Percentiles rank a stretch among this genome's conserved stretches.
These are phyloP conservation scores for Aurelia aurita DNA, from an alignment of 30 jellyfish, hydroid and myxozoan species.

Conservation along the genomic window DNA sequence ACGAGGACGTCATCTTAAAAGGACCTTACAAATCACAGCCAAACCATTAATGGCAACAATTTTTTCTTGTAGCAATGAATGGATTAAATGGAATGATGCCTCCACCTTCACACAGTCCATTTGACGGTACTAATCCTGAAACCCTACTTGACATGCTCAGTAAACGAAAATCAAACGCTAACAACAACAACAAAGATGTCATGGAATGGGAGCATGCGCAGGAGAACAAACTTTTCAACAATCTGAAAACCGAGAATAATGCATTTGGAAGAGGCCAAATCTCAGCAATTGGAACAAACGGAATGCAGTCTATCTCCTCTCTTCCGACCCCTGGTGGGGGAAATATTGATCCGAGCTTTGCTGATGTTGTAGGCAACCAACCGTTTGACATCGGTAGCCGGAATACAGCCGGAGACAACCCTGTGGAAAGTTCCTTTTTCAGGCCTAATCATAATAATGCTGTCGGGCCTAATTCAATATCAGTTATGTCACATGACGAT, in stretches of 20 bases:
- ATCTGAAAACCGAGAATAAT: constrained; percentile 13
- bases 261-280: constrained; percentile 43
- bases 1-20: no score
- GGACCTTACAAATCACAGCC: no score
- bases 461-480: constrained; percentile 58
- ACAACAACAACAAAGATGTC: constrained; percentile 35
- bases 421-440: constrained; percentile 56
- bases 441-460: constrained; percentile 13
- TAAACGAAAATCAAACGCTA: constrained; percentile 60
- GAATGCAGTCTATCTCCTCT: constrained; percentile 68
- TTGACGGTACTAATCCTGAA: constrained; percentile 86
- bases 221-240: constrained; percentile 42
- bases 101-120: constrained; percentile 42
- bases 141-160: constrained; percentile 93
- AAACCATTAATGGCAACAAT: background rate
- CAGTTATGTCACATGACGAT: constrained; percentile 86
- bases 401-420: constrained; percentile 55
- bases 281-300: constrained; percentile 60
- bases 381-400: constrained; percentile 46
- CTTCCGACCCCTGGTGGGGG: constrained; percentile 50
- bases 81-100: constrained; percentile 19
- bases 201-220: constrained; percentile 55
- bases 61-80: background rate
- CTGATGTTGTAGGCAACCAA: constrained; percentile 82
- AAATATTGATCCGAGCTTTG: constrained; percentile 93